Conservation (phyloP, 2,888 invertebrate genomes). For the Adineta ricciae region DNA sequence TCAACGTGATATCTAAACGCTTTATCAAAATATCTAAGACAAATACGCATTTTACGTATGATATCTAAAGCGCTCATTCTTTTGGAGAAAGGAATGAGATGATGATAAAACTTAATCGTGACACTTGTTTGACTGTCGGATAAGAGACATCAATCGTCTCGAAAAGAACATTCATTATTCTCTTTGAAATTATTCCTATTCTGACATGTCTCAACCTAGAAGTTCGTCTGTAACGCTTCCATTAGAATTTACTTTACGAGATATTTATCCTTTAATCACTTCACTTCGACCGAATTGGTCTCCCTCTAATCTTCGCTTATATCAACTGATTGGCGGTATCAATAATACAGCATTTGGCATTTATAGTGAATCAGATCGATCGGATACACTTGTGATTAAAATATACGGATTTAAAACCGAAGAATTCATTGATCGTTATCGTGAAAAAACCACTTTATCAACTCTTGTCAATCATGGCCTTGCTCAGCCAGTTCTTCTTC, state of each 20-base stretch:
- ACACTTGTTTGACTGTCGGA: no score
- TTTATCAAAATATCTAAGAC: no score
- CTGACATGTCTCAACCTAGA: background rate
- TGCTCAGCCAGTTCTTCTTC: background rate
- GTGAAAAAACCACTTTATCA: conserved; percentile 25
- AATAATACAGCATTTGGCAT: background rate
- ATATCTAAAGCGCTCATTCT: no score
- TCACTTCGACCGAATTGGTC: background rate
- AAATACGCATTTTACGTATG: no score
- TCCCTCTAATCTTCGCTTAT: background rate
- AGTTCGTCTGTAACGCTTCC: background rate
- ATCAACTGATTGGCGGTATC: background rate
- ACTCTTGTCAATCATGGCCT: background rate
- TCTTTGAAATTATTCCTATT: no score
- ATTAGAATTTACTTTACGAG: background rate
- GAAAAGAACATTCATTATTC: no score
- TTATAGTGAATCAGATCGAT: background rate
- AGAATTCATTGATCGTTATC: conserved; percentile 41
- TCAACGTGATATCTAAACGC: no score
- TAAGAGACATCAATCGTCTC: no score
- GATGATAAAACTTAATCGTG: no score
- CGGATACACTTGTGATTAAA: conserved; percentile 38
- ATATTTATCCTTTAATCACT: background rate
- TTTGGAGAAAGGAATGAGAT: no score
- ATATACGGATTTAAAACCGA: conserved; percentile 44